These are phyloP conservation scores for Lytechinus pictus DNA, from an alignment of 35 echinoderm and acorn worm species.

Conservation along the genomic window DNA sequence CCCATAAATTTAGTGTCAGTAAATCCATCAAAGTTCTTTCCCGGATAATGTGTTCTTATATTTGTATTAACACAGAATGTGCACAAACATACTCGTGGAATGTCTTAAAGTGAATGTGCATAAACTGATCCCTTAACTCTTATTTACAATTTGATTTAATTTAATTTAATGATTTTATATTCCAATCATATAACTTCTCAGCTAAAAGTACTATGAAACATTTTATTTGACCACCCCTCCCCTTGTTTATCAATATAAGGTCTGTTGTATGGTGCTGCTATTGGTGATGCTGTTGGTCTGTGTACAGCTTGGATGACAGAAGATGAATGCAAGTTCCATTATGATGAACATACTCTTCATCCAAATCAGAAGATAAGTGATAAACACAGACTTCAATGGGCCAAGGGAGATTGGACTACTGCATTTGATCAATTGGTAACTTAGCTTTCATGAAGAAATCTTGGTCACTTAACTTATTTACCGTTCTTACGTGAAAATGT, in stretches of 20 bases:
- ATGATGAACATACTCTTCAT: constrained; percentile 63
- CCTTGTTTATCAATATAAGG: background rate
- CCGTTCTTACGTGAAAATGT: too few relatives aligned
- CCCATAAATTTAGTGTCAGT: too few relatives aligned
- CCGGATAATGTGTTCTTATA: too few relatives aligned
- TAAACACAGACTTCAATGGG: constrained; percentile 77
- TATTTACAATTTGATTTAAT: too few relatives aligned
- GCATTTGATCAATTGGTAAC: constrained; percentile 88
- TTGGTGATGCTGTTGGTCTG: constrained; percentile 76
- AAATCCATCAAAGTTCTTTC: too few relatives aligned
- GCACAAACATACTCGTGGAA: too few relatives aligned
- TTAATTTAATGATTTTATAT: background rate
- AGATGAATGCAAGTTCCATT: constrained; percentile 76
- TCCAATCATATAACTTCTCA: background rate
- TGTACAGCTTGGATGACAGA: constrained; percentile 61
- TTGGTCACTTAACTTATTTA: too few relatives aligned
- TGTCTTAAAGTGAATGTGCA: too few relatives aligned
- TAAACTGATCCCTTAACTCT: too few relatives aligned
- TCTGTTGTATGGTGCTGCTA: constrained; percentile 84
- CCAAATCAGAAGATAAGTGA: constrained; percentile 65
- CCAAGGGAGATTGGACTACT: constrained; percentile 83
- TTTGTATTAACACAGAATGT: too few relatives aligned
- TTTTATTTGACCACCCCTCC: background rate
- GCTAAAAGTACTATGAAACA: background rate
- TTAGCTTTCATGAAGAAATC: background rate